phyloP scores from a whole-genome alignment of 53 echinoderm and acorn worm genomes.

The Glandiceps talaboti region DNA sequence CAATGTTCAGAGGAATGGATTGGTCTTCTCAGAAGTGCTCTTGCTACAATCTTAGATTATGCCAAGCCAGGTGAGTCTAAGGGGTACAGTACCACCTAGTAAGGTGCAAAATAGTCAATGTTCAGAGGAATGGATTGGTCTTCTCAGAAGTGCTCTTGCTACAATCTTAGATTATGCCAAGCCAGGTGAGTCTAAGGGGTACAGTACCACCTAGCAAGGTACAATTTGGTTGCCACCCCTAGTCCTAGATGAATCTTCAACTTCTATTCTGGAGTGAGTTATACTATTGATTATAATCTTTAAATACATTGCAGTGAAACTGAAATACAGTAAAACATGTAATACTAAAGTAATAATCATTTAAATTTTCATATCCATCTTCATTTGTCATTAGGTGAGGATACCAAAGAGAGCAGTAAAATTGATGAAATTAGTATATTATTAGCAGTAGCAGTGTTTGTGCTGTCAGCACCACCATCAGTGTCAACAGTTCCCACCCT shows the following conservation, averaged over 20 bases:
- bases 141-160: constrained; percentile 75
- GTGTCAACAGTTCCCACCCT: constrained; percentile 73
- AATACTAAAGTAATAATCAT: too few relatives aligned
- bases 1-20: constrained; percentile 85
- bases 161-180: constrained; percentile 77
- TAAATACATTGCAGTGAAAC: too few relatives aligned
- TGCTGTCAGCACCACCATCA: constrained; percentile 64
- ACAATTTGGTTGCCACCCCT: constrained; percentile 31
- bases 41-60: constrained; percentile 82
- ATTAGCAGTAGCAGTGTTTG: constrained; percentile 73
- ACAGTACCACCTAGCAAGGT: too few relatives aligned
- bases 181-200: constrained; percentile 68
- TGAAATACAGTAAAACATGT: too few relatives aligned
- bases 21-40: constrained; percentile 64
- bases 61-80: constrained; percentile 70
- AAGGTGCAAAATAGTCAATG: constrained; percentile 49
- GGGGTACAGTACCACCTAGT: too few relatives aligned
- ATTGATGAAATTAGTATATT: constrained; percentile 79
- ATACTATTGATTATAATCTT: too few relatives aligned
- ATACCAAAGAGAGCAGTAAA: constrained; percentile 36
- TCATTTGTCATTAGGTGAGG: too few relatives aligned
- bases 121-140: constrained; percentile 79
- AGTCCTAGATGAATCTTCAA: constrained; percentile 72
- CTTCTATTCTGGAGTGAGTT: too few relatives aligned
- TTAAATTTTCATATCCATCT: too few relatives aligned